Conservation (phyloP, 2,797 vertebrate species). For the Gymnopithys bicolor region DNA sequence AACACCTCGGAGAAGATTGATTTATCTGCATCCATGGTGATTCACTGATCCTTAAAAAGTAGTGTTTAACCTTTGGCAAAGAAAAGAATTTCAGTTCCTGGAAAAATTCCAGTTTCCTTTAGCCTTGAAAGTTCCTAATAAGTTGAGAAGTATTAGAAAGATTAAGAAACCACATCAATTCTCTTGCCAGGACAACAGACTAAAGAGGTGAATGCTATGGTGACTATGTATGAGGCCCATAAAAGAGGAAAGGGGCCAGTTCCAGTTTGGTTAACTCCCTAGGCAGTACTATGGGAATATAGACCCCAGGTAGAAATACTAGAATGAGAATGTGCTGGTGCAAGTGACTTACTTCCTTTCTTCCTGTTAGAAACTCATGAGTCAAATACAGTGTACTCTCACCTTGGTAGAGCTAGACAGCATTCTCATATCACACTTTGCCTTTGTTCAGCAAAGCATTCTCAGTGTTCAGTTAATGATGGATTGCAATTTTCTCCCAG, state of each 20-base stretch:
- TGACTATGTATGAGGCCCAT: neutral
- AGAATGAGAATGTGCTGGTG: neutral
- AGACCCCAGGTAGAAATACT: neutral
- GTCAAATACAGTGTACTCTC: neutral
- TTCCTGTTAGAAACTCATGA: neutral
- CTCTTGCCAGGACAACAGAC: neutral
- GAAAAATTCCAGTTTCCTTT: neutral
- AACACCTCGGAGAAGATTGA: neutral
- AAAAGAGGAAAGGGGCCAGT: neutral
- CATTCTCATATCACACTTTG: neutral
- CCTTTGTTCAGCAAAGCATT: neutral
- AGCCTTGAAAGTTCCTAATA: neutral
- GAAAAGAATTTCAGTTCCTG: neutral
- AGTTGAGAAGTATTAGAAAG: neutral
- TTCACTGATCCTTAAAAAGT: neutral
- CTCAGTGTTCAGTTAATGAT: neutral
- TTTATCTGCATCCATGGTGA: neutral
- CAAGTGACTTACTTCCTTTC: neutral
- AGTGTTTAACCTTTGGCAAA: neutral
- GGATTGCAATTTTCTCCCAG: neutral
- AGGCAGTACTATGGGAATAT: accelerated
- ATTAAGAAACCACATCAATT: neutral
- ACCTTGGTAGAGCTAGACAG: accelerated
- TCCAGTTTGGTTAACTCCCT: neutral
- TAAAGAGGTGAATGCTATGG: neutral